Conservation (phyloP, 2,888 invertebrate genomes). For the Pristionchus fissidentatus region DNA sequence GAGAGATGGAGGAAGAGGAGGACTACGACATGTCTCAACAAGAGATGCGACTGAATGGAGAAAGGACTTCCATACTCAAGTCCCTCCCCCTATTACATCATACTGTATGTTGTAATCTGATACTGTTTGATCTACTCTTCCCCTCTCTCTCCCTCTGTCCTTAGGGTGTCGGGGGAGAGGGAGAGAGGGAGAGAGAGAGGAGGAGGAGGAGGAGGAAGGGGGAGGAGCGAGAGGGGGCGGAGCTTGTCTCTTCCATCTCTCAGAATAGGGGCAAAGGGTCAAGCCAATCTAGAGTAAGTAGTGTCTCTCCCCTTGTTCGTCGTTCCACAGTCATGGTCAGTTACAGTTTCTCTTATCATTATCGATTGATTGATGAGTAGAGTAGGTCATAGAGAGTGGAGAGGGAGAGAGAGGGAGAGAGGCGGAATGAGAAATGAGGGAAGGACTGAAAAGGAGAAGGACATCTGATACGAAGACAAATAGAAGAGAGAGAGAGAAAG, state of each 20-base stretch:
- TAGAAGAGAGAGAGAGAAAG: neutral
- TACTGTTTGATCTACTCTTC: constrained; percentile 52
- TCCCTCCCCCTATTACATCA: constrained; percentile 36
- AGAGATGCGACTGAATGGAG: constrained; percentile 28
- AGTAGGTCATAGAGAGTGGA: neutral
- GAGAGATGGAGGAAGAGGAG: neutral
- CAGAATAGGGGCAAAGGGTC: constrained; percentile 12
- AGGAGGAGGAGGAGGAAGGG: neutral
- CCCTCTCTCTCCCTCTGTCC: constrained; percentile 20
- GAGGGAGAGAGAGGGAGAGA: neutral
- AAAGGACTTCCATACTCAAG: constrained; percentile 26
- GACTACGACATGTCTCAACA: neutral
- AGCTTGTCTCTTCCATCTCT: neutral
- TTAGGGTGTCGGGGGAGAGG: neutral
- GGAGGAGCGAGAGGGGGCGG: constrained; percentile 19
- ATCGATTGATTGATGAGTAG: neutral
- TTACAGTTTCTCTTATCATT: neutral
- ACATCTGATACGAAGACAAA: constrained; percentile 31
- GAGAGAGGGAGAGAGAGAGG: constrained; percentile 19
- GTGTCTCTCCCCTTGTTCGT: constrained; percentile 10
- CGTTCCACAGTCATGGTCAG: constrained; percentile 7
- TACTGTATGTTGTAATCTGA: constrained; percentile 51
- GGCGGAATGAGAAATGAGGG: neutral
- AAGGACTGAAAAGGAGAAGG: constrained; percentile 1
- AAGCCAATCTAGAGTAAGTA: constrained; percentile 38